Conservation (phyloP, 2,113 vertebrate species). For the Pseudorhombus dupliciocellatus region DNA sequence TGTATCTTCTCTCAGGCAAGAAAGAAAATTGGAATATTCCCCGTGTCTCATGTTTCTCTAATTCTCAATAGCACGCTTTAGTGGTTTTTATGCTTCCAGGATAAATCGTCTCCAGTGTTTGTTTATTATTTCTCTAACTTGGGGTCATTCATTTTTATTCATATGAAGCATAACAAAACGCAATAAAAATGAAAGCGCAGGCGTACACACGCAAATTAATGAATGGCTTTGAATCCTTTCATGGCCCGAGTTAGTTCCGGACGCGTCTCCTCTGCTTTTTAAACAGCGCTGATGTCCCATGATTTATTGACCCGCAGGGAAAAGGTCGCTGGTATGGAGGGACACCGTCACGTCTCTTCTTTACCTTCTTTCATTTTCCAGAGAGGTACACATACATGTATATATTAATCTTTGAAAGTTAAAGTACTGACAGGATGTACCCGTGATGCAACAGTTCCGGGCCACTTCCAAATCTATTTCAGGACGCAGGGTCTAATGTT, state of each 20-base stretch:
- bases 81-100: not conserved
- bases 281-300: not conserved
- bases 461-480: no score
- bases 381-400: no score
- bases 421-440: no score
- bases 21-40: not conserved
- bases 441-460: no score
- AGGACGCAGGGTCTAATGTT: no score
- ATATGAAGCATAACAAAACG: not conserved
- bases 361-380: no score
- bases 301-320: not conserved
- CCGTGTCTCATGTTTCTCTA: not conserved
- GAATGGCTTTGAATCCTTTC: slow-evolving; percentile 2
- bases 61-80: not conserved
- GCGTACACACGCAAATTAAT: not conserved
- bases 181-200: slow-evolving; percentile 5
- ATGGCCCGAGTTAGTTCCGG: not conserved
- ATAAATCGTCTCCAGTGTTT: not conserved
- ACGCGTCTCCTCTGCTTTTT: not conserved
- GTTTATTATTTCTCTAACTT: slow-evolving; percentile 4
- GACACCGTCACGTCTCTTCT: no score
- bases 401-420: no score
- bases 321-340: not conserved
- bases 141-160: slow-evolving; percentile 36
- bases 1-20: not conserved